Evolutionary conservation across 2,797 vertebrate species (phyloP).

Genomic region (Lepilemur septentrionalis): DNA sequence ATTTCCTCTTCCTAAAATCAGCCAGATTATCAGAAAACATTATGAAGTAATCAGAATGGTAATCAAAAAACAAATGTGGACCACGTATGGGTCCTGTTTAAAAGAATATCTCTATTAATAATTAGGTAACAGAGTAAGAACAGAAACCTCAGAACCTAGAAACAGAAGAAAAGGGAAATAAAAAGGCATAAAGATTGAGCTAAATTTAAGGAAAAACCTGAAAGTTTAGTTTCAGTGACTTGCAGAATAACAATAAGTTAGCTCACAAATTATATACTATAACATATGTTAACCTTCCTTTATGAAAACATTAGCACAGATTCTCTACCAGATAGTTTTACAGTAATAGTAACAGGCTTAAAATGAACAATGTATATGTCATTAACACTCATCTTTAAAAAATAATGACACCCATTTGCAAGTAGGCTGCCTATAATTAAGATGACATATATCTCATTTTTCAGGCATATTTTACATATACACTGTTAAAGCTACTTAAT

Average conservation of each 20-base stretch:
- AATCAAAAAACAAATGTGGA: slow-evolving; percentile 30
- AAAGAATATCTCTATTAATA: slow-evolving; percentile 31
- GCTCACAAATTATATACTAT: not conserved
- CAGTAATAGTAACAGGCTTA: not conserved
- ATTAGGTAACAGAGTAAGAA: not conserved
- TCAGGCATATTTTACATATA: not conserved
- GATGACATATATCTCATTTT: not conserved
- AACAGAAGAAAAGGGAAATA: slow-evolving; percentile 38
- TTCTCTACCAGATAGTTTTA: not conserved
- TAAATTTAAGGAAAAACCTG: slow-evolving; percentile 20
- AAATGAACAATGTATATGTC: not conserved
- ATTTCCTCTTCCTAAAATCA: slow-evolving; percentile 42
- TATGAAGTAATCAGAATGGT: slow-evolving; percentile 17
- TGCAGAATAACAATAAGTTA: not conserved
- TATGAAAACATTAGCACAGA: not conserved
- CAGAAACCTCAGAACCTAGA: slow-evolving; percentile 35
- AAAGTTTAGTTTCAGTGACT: not conserved
- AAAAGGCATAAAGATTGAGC: not conserved
- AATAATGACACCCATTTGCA: not conserved
- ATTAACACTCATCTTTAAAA: not conserved
- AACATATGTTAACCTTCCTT: not conserved
- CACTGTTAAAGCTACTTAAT: not conserved
- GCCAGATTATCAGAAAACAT: slow-evolving; percentile 18
- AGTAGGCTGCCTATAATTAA: not conserved
- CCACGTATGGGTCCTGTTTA: slow-evolving; percentile 13